These are phyloP conservation scores for Lissocephala sabroskyi DNA, from an alignment of 2,888 invertebrate species.

Conservation along the genomic window DNA sequence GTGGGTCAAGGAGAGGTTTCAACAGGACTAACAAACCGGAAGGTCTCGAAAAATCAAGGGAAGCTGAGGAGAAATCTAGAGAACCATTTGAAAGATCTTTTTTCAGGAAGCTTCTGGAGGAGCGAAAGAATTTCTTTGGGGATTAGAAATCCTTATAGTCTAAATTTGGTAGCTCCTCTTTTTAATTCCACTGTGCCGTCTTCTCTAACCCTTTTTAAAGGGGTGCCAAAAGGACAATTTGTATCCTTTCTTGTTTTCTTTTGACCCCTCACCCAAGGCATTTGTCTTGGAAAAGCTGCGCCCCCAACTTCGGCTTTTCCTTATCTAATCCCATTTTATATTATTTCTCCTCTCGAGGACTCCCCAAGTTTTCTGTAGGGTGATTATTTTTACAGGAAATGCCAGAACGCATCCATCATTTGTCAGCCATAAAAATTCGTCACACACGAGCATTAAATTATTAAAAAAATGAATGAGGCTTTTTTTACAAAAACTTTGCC, in stretches of 20 bases:
- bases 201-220: too few species aligned
- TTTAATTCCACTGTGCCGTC: too few species aligned
- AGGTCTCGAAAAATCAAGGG: too few species aligned
- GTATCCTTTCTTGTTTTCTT: conserved; percentile 50
- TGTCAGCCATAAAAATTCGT: conserved; percentile 66
- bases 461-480: conserved; percentile 20
- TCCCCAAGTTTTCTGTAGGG: too few species aligned
- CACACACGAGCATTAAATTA: conserved; percentile 57
- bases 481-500: too few species aligned
- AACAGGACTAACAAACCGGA: too few species aligned
- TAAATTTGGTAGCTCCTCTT: too few species aligned
- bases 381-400: conserved; percentile 60
- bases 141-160: too few species aligned
- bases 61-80: too few species aligned
- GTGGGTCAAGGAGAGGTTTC: conserved; percentile 25
- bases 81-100: too few species aligned
- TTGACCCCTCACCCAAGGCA: conserved; percentile 13
- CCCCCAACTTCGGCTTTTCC: conserved; percentile 20
- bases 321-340: conserved; percentile 66
- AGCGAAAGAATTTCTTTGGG: too few species aligned
- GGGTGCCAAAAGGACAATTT: conserved; percentile 66
- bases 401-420: conserved; percentile 62
- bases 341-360: conserved; percentile 64
- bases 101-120: too few species aligned
- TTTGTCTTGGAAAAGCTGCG: background rate